Evolutionary conservation across 2,113 vertebrate genomes (phyloP), one percentile per base, ranked within the genome.

Genomic region (Edolisoma coerulescens): DNA sequence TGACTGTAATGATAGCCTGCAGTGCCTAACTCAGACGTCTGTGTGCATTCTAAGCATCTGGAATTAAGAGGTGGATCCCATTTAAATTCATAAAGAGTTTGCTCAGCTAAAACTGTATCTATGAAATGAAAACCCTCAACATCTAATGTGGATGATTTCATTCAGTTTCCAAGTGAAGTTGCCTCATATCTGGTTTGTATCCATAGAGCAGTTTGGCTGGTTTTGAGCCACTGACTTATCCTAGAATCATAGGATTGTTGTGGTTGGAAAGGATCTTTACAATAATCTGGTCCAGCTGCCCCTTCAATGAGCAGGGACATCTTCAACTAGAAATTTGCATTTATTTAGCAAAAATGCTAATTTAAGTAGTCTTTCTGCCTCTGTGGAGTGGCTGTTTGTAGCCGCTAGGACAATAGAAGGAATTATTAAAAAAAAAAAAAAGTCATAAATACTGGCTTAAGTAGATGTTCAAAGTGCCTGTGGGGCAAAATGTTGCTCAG

Each of bases 131-230:
- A 86, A 75, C 21, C 7, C 0, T 0, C 19, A 63, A 15, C 16
- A 60, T 3, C 11, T 30, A 21, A 54, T 0, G 3, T 9, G 3
- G 5, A 6, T 4, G 0, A 60, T 47, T 64, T 89, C 3, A 71
- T 71, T 67, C 33, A 24, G 6, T 65, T 69, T 87, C 16, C n/a
- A 60, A 56, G 19, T 35, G 30, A 84, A 80, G 4, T 42, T 42
- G 3, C 8, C 16, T 73, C 7, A 7, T 60, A 42, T 14, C 14
- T 78, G 10, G 6, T 56, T 63, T 54, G 27, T 47, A 79, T 26
- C 53, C 10, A 39, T 20, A n/a, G 3, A 65, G 20, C 2, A 30
- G 7, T 82, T 53, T 52, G 26, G 16, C 54, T 81, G 8, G 2
- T 56, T 92, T 57, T 88, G 33, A 76, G 32, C 3, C 32, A 64